Percentiles rank a stretch among this genome's conserved stretches.
Conservation (phyloP, 2,113 vertebrate genomes). For the Eudyptes chrysolophus region DNA sequence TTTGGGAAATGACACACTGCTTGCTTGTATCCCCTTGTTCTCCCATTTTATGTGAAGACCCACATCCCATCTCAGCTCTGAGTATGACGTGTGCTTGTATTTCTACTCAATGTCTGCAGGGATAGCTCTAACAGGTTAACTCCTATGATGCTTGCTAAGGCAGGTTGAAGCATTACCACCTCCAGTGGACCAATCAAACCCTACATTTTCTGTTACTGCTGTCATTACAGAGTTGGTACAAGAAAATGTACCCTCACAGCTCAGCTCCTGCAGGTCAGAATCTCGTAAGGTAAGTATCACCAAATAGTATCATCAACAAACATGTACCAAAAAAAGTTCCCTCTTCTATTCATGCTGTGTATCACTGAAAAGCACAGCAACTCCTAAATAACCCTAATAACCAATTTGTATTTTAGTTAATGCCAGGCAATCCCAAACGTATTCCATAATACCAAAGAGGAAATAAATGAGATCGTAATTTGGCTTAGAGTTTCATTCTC, state of each 20-base stretch:
- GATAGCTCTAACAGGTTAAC: neutral
- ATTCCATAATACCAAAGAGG: neutral
- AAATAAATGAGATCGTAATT: neutral
- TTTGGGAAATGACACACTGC: neutral
- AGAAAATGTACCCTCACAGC: neutral
- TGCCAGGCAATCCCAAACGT: neutral
- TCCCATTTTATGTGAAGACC: neutral
- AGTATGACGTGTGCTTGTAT: neutral
- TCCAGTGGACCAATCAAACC: neutral
- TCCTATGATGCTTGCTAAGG: neutral
- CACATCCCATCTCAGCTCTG: neutral
- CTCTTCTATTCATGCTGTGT: neutral
- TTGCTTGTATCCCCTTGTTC: neutral
- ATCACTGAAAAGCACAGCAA: neutral
- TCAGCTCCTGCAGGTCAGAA: neutral
- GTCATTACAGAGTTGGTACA: neutral
- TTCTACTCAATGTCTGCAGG: neutral
- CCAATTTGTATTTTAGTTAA: neutral
- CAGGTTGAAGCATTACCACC: neutral
- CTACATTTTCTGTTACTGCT: neutral
- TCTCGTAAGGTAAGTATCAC: neutral
- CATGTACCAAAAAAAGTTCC: neutral
- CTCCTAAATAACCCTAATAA: neutral
- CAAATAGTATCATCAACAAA: neutral
- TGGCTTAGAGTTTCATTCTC: neutral